A percentile compares a stretch with the other conserved stretches of the same genome.
phyloP scores from a whole-genome alignment of 2,888 invertebrate genomes.

The Lamproptera curius region DNA sequence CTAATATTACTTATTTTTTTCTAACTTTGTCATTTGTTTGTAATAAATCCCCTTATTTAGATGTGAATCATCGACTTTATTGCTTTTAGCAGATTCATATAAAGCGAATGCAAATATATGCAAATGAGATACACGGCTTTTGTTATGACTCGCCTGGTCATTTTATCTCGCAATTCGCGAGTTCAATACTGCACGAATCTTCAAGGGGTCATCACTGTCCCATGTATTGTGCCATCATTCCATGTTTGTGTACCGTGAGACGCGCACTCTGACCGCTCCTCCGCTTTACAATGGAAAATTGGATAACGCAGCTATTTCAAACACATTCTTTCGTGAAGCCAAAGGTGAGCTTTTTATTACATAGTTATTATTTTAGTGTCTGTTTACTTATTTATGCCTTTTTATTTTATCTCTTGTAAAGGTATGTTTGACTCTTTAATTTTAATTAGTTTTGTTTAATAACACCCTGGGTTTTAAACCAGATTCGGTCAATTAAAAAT shows the following conservation, averaged over 20 bases:
- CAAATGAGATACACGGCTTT: slow-evolving; percentile 54
- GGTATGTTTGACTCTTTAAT: too few species aligned
- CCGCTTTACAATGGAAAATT: slow-evolving; percentile 63
- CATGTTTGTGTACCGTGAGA: slow-evolving; percentile 52
- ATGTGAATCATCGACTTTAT: too few species aligned
- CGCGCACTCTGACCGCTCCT: slow-evolving; percentile 47
- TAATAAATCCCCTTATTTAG: too few species aligned
- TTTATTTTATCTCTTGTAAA: too few species aligned
- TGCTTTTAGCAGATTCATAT: too few species aligned
- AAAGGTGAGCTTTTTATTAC: slow-evolving; percentile 49
- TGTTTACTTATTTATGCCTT: too few species aligned
- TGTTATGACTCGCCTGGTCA: slow-evolving; percentile 58
- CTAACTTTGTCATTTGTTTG: too few species aligned
- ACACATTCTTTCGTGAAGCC: slow-evolving; percentile 54
- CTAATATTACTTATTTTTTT: too few species aligned
- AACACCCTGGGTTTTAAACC: too few species aligned
- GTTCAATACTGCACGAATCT: slow-evolving; percentile 36
- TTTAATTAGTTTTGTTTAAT: too few species aligned
- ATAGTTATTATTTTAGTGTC: too few species aligned
- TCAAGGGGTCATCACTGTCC: slow-evolving; percentile 66
- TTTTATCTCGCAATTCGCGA: slow-evolving; percentile 66
- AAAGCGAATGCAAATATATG: slow-evolving; percentile 52
- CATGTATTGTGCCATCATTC: slow-evolving; percentile 58
- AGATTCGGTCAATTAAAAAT: too few species aligned
- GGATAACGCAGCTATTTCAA: slow-evolving; percentile 72